A percentile compares a stretch with the other conserved stretches of the same genome.
Conservation (phyloP, 2,888 invertebrate species). For the Apamea epomidion region DNA sequence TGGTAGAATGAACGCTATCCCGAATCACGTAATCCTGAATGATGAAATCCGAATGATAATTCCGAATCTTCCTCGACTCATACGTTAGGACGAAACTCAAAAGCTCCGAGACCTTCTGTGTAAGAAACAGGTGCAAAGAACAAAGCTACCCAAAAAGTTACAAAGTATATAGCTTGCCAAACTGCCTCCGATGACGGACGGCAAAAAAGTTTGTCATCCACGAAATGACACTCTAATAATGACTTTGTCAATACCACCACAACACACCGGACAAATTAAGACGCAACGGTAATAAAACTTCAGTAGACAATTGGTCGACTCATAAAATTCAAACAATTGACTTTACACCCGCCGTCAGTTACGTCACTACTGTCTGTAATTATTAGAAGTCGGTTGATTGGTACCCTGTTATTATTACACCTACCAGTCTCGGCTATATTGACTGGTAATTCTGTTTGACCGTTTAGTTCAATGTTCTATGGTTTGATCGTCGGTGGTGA, state of each 20-base stretch:
- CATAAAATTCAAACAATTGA: conserved; percentile 51
- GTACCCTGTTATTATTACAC: conserved; percentile 41
- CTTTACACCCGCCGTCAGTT: conserved; percentile 23
- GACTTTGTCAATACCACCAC: background rate
- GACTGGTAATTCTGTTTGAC: conserved; percentile 11
- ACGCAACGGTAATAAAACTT: conserved; percentile 28
- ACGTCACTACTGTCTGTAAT: conserved; percentile 26
- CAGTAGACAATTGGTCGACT: conserved; percentile 33
- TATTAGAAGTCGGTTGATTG: conserved; percentile 52
- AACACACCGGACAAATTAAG: background rate
- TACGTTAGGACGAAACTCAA: background rate
- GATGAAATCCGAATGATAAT: background rate
- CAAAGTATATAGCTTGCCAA: background rate
- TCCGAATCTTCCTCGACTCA: background rate
- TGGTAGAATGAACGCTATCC: background rate
- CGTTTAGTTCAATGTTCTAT: conserved; percentile 40
- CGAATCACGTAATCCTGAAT: background rate
- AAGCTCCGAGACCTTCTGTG: background rate
- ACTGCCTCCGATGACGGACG: background rate
- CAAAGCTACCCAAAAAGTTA: background rate
- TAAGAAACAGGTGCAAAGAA: too few relatives aligned
- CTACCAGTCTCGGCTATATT: conserved; percentile 7
- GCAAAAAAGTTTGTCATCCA: background rate
- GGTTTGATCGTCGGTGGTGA: background rate
- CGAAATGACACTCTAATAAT: background rate